Percentiles rank a stretch among this genome's conserved stretches.
Evolutionary conservation across 2,797 vertebrate species (phyloP).

Genomic region (Potorous gilbertii): DNA sequence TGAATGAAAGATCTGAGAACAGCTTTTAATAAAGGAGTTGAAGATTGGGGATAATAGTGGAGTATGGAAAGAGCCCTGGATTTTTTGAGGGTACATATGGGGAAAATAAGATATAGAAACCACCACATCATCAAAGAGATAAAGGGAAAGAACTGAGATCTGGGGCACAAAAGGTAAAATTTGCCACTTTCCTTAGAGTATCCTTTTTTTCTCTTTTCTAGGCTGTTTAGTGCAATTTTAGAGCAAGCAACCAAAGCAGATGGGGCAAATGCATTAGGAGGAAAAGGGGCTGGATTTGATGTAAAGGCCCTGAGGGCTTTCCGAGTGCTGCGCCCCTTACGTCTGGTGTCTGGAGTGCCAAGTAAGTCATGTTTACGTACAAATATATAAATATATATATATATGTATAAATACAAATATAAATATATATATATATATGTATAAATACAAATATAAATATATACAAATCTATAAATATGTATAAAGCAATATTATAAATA

Average conservation of each 20-base stretch:
- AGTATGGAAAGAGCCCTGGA: background rate
- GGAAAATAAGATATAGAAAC: background rate
- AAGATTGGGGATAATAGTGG: background rate
- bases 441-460: background rate
- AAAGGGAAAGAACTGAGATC: background rate
- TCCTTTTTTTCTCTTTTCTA: slow-evolving; percentile 81
- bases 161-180: background rate
- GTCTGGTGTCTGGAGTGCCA: slow-evolving; percentile 98
- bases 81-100: background rate
- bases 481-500: background rate
- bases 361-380: slow-evolving; percentile 89
- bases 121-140: background rate
- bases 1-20: background rate
- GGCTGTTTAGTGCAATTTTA: slow-evolving; percentile 99
- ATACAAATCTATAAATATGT: background rate
- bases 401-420: background rate
- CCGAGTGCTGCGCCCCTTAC: slow-evolving; percentile 95
- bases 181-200: background rate
- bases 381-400: background rate
- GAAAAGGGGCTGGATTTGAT: slow-evolving; percentile 97
- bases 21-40: background rate
- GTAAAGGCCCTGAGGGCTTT: slow-evolving; percentile 98
- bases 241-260: slow-evolving; percentile 99
- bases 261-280: slow-evolving; percentile 94
- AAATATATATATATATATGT: background rate